phyloP scores from a whole-genome alignment of 2,113 vertebrate species.

The Balaenoptera acutorostrata region DNA sequence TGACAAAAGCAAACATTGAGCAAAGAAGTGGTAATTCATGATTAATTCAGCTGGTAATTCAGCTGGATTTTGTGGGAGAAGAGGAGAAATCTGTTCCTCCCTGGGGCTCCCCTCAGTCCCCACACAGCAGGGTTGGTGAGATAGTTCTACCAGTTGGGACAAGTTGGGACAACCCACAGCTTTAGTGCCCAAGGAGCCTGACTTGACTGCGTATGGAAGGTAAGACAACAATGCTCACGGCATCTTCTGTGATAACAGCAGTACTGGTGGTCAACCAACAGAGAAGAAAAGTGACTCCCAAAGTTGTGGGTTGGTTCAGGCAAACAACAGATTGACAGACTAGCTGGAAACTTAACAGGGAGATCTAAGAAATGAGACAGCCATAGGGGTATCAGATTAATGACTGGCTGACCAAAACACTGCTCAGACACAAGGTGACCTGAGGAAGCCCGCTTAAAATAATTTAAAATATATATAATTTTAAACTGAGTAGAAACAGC shows the following conservation, averaged over 20 bases:
- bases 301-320: neutral
- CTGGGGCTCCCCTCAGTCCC: too few relatives aligned
- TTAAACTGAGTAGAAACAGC: neutral
- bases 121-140: neutral
- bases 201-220: too few relatives aligned
- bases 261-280: neutral
- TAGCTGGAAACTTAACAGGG: neutral
- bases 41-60: neutral
- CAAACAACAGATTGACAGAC: neutral
- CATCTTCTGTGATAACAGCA: neutral
- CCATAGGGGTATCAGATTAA: neutral
- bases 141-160: neutral
- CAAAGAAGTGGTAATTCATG: neutral
- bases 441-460: neutral
- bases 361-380: neutral
- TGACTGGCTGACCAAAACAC: neutral
- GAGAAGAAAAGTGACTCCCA: neutral
- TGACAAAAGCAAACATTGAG: neutral
- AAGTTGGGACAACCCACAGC: fast-evolving
- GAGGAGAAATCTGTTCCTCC: neutral
- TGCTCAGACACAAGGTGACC: neutral
- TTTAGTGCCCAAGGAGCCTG: neutral
- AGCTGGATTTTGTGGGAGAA: neutral
- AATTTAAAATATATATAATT: neutral
- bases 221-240: neutral